A percentile compares a stretch with the other conserved stretches of the same genome.
Evolutionary conservation across 2,797 vertebrate species (phyloP).

Genomic region (Hapalemur alaotrensis): DNA sequence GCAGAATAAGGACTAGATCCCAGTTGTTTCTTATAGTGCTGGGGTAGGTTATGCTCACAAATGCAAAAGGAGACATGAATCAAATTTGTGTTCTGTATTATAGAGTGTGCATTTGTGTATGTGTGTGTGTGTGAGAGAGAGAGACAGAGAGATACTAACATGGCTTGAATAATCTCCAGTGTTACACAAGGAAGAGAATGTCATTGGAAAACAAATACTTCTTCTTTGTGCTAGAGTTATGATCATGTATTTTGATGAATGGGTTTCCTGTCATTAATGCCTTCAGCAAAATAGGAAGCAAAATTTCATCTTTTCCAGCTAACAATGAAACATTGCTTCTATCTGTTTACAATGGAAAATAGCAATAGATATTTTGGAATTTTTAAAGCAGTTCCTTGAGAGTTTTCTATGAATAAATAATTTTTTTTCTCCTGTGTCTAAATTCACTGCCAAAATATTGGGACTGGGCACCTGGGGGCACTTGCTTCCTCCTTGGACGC

Average conservation of each 20-base stretch:
- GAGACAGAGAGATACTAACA: neutral
- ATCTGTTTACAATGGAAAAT: neutral
- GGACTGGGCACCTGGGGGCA: neutral
- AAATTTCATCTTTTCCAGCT: slow-evolving; percentile 18
- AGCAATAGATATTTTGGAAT: neutral
- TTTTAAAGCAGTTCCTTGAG: slow-evolving; percentile 16
- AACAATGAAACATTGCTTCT: slow-evolving; percentile 4
- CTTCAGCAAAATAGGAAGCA: neutral
- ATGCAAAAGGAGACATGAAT: neutral
- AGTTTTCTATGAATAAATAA: slow-evolving; percentile 47
- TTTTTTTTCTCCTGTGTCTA: neutral
- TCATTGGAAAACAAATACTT: neutral
- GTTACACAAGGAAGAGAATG: neutral
- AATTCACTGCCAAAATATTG: slow-evolving; percentile 24
- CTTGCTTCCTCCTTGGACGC: neutral
- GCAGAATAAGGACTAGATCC: neutral
- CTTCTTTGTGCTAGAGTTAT: neutral
- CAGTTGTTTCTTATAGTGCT: neutral
- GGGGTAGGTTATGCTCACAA: neutral
- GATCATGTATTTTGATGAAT: slow-evolving; percentile 2
- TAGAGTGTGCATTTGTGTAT: neutral
- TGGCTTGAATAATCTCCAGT: neutral
- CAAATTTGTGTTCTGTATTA: neutral
- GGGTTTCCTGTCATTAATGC: neutral
- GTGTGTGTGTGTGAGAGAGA: neutral